Evolutionary conservation across 2,797 vertebrate genomes (phyloP).

Genomic region (Microhierax caerulescens): DNA sequence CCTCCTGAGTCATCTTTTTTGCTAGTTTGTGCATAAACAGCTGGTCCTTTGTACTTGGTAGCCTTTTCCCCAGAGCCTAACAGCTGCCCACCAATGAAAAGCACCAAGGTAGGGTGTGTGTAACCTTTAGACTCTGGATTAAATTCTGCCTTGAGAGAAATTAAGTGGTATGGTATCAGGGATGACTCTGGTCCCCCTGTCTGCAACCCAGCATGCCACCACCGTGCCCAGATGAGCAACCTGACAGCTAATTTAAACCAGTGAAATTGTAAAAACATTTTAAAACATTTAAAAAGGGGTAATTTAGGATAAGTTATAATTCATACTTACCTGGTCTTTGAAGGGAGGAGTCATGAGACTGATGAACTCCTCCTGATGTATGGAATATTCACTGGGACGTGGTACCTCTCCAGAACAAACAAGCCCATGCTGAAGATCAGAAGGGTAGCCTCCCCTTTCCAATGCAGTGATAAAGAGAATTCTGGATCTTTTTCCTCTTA

Average conservation of each 20-base stretch:
- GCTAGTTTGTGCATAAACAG: conserved; percentile 2
- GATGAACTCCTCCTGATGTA: neutral
- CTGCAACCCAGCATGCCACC: neutral
- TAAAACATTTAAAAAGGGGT: fast-evolving
- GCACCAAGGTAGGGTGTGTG: neutral
- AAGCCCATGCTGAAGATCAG: neutral
- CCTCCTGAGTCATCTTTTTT: conserved; percentile 24
- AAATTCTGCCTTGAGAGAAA: neutral
- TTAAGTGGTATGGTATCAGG: neutral
- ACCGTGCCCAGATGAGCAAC: neutral
- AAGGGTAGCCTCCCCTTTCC: neutral
- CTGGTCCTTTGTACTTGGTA: neutral
- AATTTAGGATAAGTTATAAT: neutral
- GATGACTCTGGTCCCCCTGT: neutral
- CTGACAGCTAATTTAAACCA: neutral
- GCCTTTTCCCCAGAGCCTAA: neutral
- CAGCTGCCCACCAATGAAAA: neutral
- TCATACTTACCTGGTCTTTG: neutral
- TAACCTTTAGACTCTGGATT: neutral
- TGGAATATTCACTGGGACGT: neutral
- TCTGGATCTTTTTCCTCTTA: neutral
- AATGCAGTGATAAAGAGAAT: neutral
- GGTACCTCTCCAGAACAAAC: neutral
- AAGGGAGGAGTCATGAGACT: neutral
- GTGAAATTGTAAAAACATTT: neutral